A percentile compares a stretch with the other conserved stretches of the same genome.
These are phyloP conservation scores for Platycnemis pennipes DNA, from an alignment of 2,888 invertebrate species.

Conservation along the genomic window DNA sequence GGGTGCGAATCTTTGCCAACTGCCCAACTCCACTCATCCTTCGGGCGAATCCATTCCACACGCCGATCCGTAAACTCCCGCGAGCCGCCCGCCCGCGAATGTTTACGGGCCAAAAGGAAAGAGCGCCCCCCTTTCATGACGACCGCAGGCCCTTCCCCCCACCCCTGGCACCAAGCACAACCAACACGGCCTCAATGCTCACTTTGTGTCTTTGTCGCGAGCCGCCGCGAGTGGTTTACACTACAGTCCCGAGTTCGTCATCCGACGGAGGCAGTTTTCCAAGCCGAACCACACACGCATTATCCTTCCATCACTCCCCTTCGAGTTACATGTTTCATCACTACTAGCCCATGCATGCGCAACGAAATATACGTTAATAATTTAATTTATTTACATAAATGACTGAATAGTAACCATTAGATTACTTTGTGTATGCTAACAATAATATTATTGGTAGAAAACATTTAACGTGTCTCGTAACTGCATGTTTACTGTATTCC, in stretches of 20 bases:
- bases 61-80: neutral
- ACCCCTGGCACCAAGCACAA: neutral
- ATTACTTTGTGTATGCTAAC: too few species aligned
- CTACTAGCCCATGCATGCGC: too few species aligned
- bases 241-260: neutral
- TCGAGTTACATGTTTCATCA: too few species aligned
- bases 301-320: too few species aligned
- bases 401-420: too few species aligned
- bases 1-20: neutral
- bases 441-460: too few species aligned
- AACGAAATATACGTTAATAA: too few species aligned
- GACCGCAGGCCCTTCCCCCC: too few species aligned
- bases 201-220: constrained; percentile 2
- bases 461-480: too few species aligned
- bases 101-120: neutral
- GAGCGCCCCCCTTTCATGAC: neutral
- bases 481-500: too few species aligned
- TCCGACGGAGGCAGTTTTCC: neutral
- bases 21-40: neutral
- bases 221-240: neutral
- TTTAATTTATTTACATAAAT: too few species aligned
- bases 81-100: neutral
- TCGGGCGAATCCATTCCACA: neutral
- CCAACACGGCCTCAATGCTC: neutral
- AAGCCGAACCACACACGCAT: too few species aligned